Evolutionary conservation across 2,888 invertebrate species (phyloP), one percentile per base, ranked within the genome.

Genomic region (Brachyptera putata): DNA sequence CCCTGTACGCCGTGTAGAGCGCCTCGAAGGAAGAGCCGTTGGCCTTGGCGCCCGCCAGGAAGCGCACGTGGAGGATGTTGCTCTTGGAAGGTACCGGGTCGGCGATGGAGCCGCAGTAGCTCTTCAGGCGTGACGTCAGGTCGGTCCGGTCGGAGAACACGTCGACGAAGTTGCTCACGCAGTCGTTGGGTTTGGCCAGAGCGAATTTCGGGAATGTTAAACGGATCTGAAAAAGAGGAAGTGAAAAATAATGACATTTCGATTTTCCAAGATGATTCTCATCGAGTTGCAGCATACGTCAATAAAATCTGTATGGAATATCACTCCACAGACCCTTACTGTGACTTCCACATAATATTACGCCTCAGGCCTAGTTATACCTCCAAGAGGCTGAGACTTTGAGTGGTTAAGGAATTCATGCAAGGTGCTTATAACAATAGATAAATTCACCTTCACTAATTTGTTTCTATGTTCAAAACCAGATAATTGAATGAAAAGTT

Each of bases 101-200:
- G 0, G 92, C 90, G 22, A 91, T 86, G 3, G 91, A 91, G 0
- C 93, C 92, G 71, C 94, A 94, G 74, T 90, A 93, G 72, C 85
- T 84, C 66, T 83, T 85, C 58, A 84, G 69, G 63, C 81, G 75
- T 58, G 79, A 77, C 53, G 80, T 78, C 68, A 86, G 77, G 67
- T 86, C 84, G 18, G 85, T 84, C 63, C 77, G 75, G 63, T 82
- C 80, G 3, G 79, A 80, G 72, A 88, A 89, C 63, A 90, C 80
- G 71, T 89, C 86, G 65, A 90, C 79, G 71, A 86, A 89, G 75
- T 90, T 90, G 61, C 79, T 80, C 56, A 85, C 84, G 72, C 89
- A 90, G 70, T 90, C 88, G 74, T 90, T 89, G 22, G 89, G 89
- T 68, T 81, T 84, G 53, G 80, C 80, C 68, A 90, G 76, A 60